phyloP scores from a whole-genome alignment of 2,888 invertebrate species.

The Drosophila mimica region DNA sequence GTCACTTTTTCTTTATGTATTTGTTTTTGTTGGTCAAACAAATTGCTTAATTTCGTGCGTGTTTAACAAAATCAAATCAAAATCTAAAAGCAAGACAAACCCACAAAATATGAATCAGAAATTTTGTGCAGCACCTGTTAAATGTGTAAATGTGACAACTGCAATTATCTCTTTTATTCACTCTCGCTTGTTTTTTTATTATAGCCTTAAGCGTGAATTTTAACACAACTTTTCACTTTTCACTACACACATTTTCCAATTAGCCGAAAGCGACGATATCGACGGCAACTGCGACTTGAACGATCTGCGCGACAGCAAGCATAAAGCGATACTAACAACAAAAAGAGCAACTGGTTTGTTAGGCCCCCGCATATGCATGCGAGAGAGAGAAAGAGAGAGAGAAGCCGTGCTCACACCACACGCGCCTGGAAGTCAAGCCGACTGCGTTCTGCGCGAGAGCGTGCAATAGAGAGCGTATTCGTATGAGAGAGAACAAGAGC shows the following conservation, averaged over 20 bases:
- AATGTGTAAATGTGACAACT: conserved; percentile 2
- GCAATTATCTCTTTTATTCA: background rate
- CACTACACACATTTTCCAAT: conserved; percentile 55
- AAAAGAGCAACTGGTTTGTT: conserved; percentile 71
- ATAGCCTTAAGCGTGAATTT: conserved; percentile 25
- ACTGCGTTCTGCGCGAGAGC: conserved; percentile 14
- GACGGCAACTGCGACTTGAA: conserved; percentile 15
- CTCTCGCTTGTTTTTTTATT: conserved; percentile 17
- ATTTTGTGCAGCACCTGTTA: conserved; percentile 51
- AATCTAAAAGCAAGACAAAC: conserved; percentile 56
- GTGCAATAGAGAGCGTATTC: conserved; percentile 17
- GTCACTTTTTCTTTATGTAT: conserved; percentile 38
- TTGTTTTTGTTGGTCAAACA: conserved; percentile 28
- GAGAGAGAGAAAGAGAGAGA: conserved; percentile 20
- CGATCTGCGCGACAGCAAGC: conserved; percentile 68
- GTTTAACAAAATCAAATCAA: conserved; percentile 60
- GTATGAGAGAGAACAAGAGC: conserved; percentile 24
- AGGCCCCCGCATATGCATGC: conserved; percentile 12
- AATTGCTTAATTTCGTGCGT: conserved; percentile 64
- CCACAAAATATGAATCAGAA: conserved; percentile 15
- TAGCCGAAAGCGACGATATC: conserved; percentile 34
- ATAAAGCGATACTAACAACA: conserved; percentile 73
- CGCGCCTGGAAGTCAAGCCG: conserved; percentile 50
- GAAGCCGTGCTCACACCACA: conserved; percentile 18
- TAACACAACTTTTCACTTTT: conserved; percentile 71